phyloP scores from a whole-genome alignment of 2,888 invertebrate species.

The Chydorus sphaericus region DNA sequence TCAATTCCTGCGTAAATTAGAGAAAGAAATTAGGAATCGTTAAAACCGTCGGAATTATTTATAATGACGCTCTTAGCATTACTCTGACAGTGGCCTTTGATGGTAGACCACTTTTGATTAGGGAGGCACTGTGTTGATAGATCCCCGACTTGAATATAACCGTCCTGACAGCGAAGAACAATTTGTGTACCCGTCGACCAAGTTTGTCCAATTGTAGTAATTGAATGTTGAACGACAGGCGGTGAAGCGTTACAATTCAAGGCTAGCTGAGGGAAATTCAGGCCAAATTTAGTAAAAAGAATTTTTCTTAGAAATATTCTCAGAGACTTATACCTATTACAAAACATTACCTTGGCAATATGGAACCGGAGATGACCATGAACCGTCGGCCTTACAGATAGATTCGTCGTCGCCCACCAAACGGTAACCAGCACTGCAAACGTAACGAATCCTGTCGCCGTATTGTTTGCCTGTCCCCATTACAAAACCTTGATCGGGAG shows the following conservation, averaged over 20 bases:
- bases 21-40: background rate
- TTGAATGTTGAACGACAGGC: background rate
- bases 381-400: conserved; percentile 16
- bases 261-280: conserved; percentile 12
- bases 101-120: conserved; percentile 36
- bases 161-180: background rate
- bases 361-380: conserved; percentile 17
- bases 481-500: conserved; percentile 13
- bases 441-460: conserved; percentile 17
- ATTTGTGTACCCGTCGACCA: background rate
- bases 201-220: background rate
- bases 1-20: background rate
- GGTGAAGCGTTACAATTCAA: conserved; percentile 7
- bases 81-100: conserved; percentile 32
- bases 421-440: conserved; percentile 17
- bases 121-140: conserved; percentile 31
- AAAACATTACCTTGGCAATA: conserved; percentile 16
- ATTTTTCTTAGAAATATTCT: background rate
- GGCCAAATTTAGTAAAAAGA: background rate
- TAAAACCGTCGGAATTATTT: background rate
- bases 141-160: conserved; percentile 26
- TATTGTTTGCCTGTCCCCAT: conserved; percentile 13
- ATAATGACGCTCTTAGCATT: background rate
- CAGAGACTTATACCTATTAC: background rate
- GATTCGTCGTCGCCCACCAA: conserved; percentile 16